Evolutionary conservation across 2,113 vertebrate genomes (phyloP), one percentile per base, ranked within the genome.

Genomic region (Triplophysa rosa): DNA sequence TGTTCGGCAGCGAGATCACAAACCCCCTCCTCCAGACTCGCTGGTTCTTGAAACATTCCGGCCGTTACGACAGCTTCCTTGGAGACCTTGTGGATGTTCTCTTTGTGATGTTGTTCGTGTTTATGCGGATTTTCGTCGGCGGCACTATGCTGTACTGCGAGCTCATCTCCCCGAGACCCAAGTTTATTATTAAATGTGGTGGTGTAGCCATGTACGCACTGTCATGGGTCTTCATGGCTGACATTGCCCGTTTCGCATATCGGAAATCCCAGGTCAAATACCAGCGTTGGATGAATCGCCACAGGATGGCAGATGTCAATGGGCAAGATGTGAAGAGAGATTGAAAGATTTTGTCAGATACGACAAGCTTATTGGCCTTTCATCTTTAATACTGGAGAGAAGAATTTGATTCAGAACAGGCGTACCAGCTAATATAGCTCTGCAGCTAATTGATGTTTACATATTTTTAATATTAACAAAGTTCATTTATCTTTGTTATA

Each of bases 1-100:
- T 99, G 83, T 99, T 98, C 24, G 97, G 97, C 84, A 98, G 96
- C 1, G 97, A 99, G 90, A 93, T 99, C 87, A 98, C 97, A 73
- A 99, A 99, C 91, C 97, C 97, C 0, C 93, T 99, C 68, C 91
- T 99, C 56, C 97, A 99, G 92, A 89, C 94, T 1, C 97, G 97
- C 84, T 99, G 97, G 97, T 99, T 99, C 90, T 93, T 99, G 79
- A 95, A 96, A 81, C 94, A 95, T 88, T 93, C 90, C 2, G 96
- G 96, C 0, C 91, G 24, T 24, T 95, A 96, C 81, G 89, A 94
- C 79, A 93, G 89, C 16, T 77, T 91, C 75, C 86, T 91, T 0
- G 97, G 96, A 0, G 92, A 96, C 0, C 8, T 90, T 37, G 97
- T 98, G 86, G 97, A 99, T 75, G 89, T 96, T 70, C 85, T 95